phyloP scores from a whole-genome alignment of 2,888 invertebrate species.

The Nomada hirtipes region DNA sequence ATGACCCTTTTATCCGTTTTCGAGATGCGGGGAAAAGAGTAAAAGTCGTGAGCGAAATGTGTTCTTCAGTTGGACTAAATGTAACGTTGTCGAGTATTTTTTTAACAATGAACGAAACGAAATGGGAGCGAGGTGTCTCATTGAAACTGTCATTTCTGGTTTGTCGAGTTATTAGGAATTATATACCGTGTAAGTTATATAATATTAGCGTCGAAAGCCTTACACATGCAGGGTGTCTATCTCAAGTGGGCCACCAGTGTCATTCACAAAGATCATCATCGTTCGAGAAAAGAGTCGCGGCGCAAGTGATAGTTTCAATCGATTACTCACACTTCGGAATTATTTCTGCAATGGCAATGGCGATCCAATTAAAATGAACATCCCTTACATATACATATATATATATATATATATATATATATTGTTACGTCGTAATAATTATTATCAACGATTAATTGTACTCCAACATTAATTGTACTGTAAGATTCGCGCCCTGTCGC shows the following conservation, averaged over 20 bases:
- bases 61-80: constrained; percentile 58
- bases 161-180: constrained; percentile 49
- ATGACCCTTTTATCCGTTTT: constrained; percentile 70
- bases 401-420: constrained; percentile 7
- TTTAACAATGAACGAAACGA: constrained; percentile 45
- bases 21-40: constrained; percentile 46
- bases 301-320: constrained; percentile 28
- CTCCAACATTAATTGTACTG: constrained; percentile 47
- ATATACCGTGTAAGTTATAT: constrained; percentile 55
- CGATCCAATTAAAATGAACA: constrained; percentile 63
- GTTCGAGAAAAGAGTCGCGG: constrained; percentile 18
- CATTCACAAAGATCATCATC: constrained; percentile 47
- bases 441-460: constrained; percentile 48
- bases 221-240: constrained; percentile 71
- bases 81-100: constrained; percentile 58
- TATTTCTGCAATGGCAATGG: constrained; percentile 57
- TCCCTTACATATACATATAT: constrained; percentile 35
- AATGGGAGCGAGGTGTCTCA: constrained; percentile 12
- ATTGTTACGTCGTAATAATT: constrained; percentile 50
- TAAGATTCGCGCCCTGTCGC: constrained; percentile 36
- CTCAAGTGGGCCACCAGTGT: constrained; percentile 68
- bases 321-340: constrained; percentile 36
- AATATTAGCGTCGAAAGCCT: constrained; percentile 71
- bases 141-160: constrained; percentile 48
- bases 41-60: constrained; percentile 49